Conservation (phyloP, 2,888 invertebrate species). For the Theodoxus fluviatilis region DNA sequence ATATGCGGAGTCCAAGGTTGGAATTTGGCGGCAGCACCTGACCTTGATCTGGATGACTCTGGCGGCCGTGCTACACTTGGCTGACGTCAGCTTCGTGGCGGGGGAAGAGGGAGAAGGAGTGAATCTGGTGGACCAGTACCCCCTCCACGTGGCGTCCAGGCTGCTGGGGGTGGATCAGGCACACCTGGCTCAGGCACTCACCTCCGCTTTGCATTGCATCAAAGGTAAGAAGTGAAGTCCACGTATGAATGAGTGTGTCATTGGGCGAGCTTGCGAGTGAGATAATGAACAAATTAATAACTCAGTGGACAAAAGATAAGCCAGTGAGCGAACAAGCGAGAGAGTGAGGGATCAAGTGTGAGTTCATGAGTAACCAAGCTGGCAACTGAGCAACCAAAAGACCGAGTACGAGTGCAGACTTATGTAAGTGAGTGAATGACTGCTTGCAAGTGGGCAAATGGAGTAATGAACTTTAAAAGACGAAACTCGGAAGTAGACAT, state of each 20-base stretch:
- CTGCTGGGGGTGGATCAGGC: conserved; percentile 48
- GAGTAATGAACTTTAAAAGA: no score
- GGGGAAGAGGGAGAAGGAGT: conserved; percentile 54
- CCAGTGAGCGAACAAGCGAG: no score
- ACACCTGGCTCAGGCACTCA: conserved; percentile 45
- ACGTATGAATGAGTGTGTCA: not conserved
- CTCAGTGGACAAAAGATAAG: no score
- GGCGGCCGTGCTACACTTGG: conserved; percentile 53
- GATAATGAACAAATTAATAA: not conserved
- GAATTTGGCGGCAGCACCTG: conserved; percentile 43
- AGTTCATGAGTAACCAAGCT: no score
- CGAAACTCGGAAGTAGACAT: no score
- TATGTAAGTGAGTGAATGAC: no score
- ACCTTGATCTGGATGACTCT: conserved; percentile 50
- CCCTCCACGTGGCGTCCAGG: conserved; percentile 49
- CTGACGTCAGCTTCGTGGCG: conserved; percentile 54
- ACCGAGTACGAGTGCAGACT: no score
- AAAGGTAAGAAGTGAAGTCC: conserved; percentile 34
- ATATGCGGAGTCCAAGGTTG: no score
- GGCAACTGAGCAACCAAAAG: no score
- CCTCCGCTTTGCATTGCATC: conserved; percentile 46
- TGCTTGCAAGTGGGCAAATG: no score
- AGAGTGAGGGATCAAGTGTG: no score
- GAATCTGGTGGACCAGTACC: conserved; percentile 49
- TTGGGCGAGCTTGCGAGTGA: not conserved